A percentile compares a stretch with the other conserved stretches of the same genome.
Evolutionary conservation across 1,140 invertebrate genomes (phyloP).

Genomic region (Macrobrachium rosenbergii): DNA sequence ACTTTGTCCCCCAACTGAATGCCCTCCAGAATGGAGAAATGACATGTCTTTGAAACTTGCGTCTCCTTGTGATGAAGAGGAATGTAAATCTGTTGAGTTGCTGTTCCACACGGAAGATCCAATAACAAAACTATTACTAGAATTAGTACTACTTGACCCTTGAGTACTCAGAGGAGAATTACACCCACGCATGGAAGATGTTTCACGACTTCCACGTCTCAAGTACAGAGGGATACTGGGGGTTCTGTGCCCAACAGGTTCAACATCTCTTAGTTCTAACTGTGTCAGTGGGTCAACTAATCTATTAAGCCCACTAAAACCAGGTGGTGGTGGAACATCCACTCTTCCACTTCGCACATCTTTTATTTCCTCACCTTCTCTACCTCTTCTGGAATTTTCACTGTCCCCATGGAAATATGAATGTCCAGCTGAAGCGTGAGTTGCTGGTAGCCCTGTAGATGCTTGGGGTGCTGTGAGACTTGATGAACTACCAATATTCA

Average conservation of each 20-base stretch:
- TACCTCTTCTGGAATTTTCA: neutral
- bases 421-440: slow-evolving; percentile 27
- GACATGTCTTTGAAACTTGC: slow-evolving; percentile 41
- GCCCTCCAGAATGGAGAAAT: slow-evolving; percentile 1
- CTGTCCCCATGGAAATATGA: slow-evolving; percentile 6
- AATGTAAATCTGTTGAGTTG: neutral
- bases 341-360: slow-evolving; percentile 11
- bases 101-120: slow-evolving; percentile 4
- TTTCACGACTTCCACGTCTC: slow-evolving; percentile 47
- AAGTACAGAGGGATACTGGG: slow-evolving; percentile 49
- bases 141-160: neutral
- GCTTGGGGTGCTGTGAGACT: no score
- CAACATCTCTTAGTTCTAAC: slow-evolving; percentile 31
- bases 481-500: neutral
- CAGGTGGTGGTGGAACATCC: slow-evolving; percentile 52
- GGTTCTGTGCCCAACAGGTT: slow-evolving; percentile 40
- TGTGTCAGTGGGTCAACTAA: slow-evolving; percentile 47
- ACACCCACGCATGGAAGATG: slow-evolving; percentile 18
- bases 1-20: slow-evolving; percentile 12
- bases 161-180: slow-evolving; percentile 23
- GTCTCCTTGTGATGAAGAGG: slow-evolving; percentile 34
- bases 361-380: slow-evolving; percentile 27
- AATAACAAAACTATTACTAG: neutral
- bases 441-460: neutral
- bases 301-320: slow-evolving; percentile 44